These are phyloP conservation scores for Papilio xuthus DNA, from an alignment of 1,140 invertebrate genomes.

Conservation along the genomic window DNA sequence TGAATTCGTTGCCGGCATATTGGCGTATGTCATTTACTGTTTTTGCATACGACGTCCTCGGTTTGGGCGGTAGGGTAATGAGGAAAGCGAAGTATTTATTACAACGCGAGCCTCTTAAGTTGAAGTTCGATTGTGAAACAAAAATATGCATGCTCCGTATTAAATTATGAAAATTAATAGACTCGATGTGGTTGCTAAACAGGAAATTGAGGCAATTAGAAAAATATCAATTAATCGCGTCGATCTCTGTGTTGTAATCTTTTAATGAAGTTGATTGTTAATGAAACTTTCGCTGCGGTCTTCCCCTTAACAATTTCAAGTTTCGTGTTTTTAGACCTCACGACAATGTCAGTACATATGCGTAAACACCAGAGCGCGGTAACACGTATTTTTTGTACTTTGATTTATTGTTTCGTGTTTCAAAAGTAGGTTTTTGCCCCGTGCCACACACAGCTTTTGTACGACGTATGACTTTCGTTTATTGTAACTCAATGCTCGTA, in stretches of 20 bases:
- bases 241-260: constrained; percentile 20
- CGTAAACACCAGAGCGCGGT: constrained; percentile 71
- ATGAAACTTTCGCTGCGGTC: constrained; percentile 29
- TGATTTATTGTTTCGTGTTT: constrained; percentile 79
- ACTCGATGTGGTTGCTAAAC: constrained; percentile 20
- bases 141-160: constrained; percentile 6
- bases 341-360: constrained; percentile 65
- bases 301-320: constrained; percentile 56
- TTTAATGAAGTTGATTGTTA: constrained; percentile 25
- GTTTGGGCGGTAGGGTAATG: constrained; percentile 78
- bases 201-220: constrained; percentile 39
- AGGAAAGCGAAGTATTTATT: constrained; percentile 73
- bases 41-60: constrained; percentile 65
- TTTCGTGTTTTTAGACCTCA: constrained; percentile 50
- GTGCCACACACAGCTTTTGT: constrained; percentile 70
- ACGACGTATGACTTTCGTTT: constrained; percentile 40
- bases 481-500: constrained; percentile 33
- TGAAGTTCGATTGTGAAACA: constrained; percentile 39
- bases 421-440: constrained; percentile 71
- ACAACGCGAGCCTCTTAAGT: constrained; percentile 58
- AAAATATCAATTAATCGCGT: constrained; percentile 30
- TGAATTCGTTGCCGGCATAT: constrained; percentile 72
- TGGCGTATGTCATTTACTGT: constrained; percentile 75
- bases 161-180: constrained; percentile 38
- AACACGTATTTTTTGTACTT: constrained; percentile 78